phyloP scores from a whole-genome alignment of 2,113 vertebrate species.

The Clarias gariepinus region DNA sequence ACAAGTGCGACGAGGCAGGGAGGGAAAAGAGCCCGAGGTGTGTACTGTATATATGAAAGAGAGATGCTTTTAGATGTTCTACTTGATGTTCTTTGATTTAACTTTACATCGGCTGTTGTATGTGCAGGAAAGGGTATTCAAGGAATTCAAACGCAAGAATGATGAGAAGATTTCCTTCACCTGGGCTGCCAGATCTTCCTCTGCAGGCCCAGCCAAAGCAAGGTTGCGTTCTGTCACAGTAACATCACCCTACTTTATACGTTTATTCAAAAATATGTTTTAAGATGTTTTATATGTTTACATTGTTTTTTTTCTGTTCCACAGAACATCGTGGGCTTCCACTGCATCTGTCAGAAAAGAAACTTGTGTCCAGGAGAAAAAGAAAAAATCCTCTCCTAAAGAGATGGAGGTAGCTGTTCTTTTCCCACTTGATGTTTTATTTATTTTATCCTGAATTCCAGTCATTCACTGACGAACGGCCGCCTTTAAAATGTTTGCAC shows the following conservation, averaged over 20 bases:
- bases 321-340: slow-evolving; percentile 71
- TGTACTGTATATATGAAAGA: neutral
- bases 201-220: slow-evolving; percentile 79
- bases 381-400: too few relatives aligned
- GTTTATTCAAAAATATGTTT: neutral
- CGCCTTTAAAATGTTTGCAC: too few relatives aligned
- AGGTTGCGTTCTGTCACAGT: slow-evolving; percentile 70
- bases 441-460: too few relatives aligned
- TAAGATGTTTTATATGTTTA: neutral
- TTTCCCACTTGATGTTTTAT: too few relatives aligned
- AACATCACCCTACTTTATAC: neutral
- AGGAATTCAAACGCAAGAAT: slow-evolving; percentile 87
- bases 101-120: neutral
- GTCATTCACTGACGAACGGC: too few relatives aligned
- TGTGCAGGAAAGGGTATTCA: slow-evolving; percentile 83
- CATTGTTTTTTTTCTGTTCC: neutral
- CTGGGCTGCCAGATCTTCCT: slow-evolving; percentile 77
- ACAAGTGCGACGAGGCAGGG: slow-evolving; percentile 88
- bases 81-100: neutral
- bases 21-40: slow-evolving; percentile 81
- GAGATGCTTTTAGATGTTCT: neutral
- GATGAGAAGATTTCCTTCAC: slow-evolving; percentile 96
- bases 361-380: too few relatives aligned
- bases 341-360: slow-evolving; percentile 80
- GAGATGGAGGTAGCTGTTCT: too few relatives aligned